phyloP scores from a whole-genome alignment of 2,888 invertebrate genomes.

The Acheta domesticus region DNA sequence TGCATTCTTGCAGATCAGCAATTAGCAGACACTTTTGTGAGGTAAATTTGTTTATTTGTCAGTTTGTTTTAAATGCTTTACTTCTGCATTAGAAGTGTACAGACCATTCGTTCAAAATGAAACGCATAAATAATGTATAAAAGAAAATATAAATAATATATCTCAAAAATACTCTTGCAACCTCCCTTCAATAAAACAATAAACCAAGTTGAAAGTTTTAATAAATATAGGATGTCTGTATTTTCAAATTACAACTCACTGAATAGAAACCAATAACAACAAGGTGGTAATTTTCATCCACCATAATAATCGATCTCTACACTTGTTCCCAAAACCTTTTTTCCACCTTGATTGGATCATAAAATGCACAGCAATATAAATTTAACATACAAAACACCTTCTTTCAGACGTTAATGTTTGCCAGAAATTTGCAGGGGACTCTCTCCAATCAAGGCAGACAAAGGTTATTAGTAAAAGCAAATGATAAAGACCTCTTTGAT shows the following conservation, averaged over 20 bases:
- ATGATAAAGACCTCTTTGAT: not conserved
- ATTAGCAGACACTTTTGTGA: conserved; percentile 27
- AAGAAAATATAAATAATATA: conserved; percentile 31
- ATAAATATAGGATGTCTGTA: conserved; percentile 29
- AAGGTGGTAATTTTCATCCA: conserved; percentile 1
- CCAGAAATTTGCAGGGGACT: not conserved
- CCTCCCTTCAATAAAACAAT: conserved; percentile 10
- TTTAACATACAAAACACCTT: not conserved
- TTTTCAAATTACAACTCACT: conserved; percentile 26
- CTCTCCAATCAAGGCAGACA: not conserved
- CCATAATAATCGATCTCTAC: not conserved
- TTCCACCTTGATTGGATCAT: not conserved
- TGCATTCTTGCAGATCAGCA: conserved; percentile 41
- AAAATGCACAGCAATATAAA: not conserved
- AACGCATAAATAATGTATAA: conserved; percentile 31
- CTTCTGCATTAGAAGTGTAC: conserved; percentile 34
- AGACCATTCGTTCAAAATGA: conserved; percentile 28
- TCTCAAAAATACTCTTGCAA: conserved; percentile 24
- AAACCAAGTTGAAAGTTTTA: conserved; percentile 2
- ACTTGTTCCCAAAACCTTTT: conserved; percentile 8
- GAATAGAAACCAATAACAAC: conserved; percentile 11
- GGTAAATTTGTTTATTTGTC: conserved; percentile 32
- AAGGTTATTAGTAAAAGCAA: not conserved
- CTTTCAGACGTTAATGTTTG: not conserved
- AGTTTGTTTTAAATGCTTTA: conserved; percentile 32